phyloP scores from a whole-genome alignment of 2,113 vertebrate species.

The Sebastes fasciatus region DNA sequence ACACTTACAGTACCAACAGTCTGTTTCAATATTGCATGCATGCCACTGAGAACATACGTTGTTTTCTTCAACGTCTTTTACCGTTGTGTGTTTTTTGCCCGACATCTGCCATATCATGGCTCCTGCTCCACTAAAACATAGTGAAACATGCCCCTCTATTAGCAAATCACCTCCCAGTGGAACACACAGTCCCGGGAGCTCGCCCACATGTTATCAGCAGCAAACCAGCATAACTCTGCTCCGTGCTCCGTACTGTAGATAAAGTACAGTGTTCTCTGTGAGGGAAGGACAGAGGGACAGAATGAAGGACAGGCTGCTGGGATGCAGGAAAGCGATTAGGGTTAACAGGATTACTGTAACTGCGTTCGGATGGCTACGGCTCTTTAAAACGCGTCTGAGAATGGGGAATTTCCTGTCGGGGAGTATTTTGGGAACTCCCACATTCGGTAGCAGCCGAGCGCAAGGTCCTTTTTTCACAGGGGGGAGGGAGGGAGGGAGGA shows the following conservation, averaged over 20 bases:
- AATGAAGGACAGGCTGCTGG: conserved; percentile 57
- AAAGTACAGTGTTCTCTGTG: conserved; percentile 42
- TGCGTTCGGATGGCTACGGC: conserved; percentile 67
- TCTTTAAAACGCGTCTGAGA: conserved; percentile 78
- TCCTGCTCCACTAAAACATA: conserved; percentile 7
- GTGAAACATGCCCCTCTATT: conserved; percentile 7
- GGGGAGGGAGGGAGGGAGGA: conserved; percentile 5
- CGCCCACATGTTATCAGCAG: conserved; percentile 54
- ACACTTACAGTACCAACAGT: conserved; percentile 1
- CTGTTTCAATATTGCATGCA: conserved; percentile 20
- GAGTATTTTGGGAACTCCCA: conserved; percentile 85
- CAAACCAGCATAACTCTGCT: conserved; percentile 55
- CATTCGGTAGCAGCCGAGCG: conserved; percentile 65
- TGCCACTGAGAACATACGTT: not conserved
- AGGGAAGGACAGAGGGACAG: conserved; percentile 46
- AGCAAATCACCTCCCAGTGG: conserved; percentile 42
- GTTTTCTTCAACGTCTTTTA: not conserved
- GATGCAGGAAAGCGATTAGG: conserved; percentile 80
- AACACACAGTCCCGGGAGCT: conserved; percentile 45
- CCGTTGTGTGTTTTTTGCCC: not conserved
- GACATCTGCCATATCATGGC: not conserved
- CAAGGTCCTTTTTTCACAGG: conserved; percentile 42
- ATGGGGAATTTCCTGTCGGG: conserved; percentile 85
- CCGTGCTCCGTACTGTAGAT: conserved; percentile 35
- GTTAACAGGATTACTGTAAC: conserved; percentile 84